A percentile compares a stretch with the other conserved stretches of the same genome.
Evolutionary conservation across 1,140 invertebrate genomes (phyloP).

Genomic region (Gonioctena quinquepunctata): DNA sequence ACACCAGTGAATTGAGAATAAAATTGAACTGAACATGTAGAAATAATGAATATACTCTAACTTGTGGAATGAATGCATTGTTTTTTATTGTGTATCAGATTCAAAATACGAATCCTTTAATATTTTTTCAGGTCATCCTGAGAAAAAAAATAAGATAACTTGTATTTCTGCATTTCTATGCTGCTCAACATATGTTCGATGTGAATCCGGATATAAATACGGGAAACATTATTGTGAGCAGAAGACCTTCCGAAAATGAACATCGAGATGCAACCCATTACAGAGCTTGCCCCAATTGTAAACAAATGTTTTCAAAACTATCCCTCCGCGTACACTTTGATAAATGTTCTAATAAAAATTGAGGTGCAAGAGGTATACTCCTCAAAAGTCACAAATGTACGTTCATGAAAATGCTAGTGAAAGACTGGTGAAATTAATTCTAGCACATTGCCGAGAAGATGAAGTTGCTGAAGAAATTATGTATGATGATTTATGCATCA

Average conservation of each 20-base stretch:
- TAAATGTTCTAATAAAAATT: not conserved
- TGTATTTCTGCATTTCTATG: no score
- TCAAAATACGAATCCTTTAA: no score
- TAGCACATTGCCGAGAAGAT: not conserved
- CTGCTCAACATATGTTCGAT: no score
- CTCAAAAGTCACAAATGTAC: not conserved
- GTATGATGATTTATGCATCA: not conserved
- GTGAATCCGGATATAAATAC: not conserved
- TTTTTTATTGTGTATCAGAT: no score
- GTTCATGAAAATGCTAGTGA: not conserved
- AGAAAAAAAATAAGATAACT: no score
- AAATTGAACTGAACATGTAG: no score
- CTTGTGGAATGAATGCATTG: no score
- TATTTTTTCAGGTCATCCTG: no score
- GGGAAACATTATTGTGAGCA: not conserved
- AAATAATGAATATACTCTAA: no score
- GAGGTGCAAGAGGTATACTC: not conserved
- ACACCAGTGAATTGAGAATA: no score
- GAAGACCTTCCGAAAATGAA: not conserved
- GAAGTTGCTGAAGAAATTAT: not conserved
- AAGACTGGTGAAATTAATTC: not conserved
- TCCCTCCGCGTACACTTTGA: not conserved
- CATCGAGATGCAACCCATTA: not conserved
- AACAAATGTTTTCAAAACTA: not conserved
- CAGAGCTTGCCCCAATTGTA: not conserved